phyloP scores from a whole-genome alignment of 1,140 invertebrate genomes.

The Drosophila aff. region DNA sequence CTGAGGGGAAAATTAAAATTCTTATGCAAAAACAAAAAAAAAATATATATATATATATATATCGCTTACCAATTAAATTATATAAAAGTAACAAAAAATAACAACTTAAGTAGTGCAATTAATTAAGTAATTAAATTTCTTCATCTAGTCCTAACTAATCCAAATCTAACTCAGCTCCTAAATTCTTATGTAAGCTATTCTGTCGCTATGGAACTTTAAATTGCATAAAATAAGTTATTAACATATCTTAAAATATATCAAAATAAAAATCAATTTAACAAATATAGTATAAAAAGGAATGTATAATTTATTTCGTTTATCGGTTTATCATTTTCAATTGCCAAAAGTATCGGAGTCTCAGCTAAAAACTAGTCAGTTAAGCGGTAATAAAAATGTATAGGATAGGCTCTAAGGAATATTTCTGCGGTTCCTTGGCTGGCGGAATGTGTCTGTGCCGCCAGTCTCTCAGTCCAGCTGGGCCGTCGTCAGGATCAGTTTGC shows the following conservation, averaged over 20 bases:
- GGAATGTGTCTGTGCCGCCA: conserved; percentile 35
- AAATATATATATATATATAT: neutral
- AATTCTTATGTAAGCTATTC: neutral
- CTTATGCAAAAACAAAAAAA: neutral
- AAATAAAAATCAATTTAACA: neutral
- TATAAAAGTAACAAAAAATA: neutral
- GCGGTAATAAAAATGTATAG: conserved; percentile 10
- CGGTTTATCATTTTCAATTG: conserved; percentile 8
- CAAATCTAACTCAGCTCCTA: neutral
- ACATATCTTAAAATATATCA: neutral
- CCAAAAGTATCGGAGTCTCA: neutral
- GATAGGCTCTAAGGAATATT: conserved; percentile 24
- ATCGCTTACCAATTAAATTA: neutral
- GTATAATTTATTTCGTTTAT: conserved; percentile 34
- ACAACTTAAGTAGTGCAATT: no score
- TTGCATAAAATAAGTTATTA: no score
- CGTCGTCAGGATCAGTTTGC: conserved; percentile 17
- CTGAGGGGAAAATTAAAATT: conserved; percentile 14
- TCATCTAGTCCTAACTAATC: neutral
- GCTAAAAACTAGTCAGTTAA: conserved; percentile 22
- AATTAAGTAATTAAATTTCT: no score
- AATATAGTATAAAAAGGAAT: conserved; percentile 1
- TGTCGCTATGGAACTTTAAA: neutral
- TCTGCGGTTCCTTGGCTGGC: conserved; percentile 23
- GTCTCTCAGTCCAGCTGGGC: conserved; percentile 21